These are phyloP conservation scores for Xenops minutus DNA, from an alignment of 2,797 vertebrate species.

Conservation along the genomic window DNA sequence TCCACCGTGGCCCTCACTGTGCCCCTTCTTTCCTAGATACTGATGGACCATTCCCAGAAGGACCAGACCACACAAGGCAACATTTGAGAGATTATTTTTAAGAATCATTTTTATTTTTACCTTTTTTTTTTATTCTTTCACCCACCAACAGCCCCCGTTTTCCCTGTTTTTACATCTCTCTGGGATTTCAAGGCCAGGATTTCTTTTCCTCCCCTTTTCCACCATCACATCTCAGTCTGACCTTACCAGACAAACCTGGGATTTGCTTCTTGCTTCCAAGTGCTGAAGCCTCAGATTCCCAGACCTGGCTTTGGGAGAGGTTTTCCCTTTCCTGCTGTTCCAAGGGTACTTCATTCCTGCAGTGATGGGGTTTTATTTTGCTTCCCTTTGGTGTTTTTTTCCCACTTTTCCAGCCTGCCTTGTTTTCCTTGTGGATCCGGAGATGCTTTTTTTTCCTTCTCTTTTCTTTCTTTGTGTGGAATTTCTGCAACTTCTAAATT, in stretches of 20 bases:
- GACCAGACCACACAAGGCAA: constrained; percentile 76
- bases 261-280: constrained; percentile 62
- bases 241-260: constrained; percentile 59
- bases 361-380: neutral
- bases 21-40: constrained; percentile 72
- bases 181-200: constrained; percentile 64
- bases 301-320: constrained; percentile 45
- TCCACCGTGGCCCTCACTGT: neutral
- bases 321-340: constrained; percentile 17
- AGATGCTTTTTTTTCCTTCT: constrained; percentile 50
- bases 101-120: constrained; percentile 68
- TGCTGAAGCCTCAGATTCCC: constrained; percentile 62
- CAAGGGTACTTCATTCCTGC: constrained; percentile 52
- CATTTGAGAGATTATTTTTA: constrained; percentile 77
- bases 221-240: constrained; percentile 28
- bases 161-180: constrained; percentile 49
- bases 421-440: constrained; percentile 56
- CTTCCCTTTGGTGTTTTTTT: neutral
- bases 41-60: constrained; percentile 72
- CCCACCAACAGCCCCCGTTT: neutral
- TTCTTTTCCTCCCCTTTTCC: neutral
- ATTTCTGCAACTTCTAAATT: constrained; percentile 77
- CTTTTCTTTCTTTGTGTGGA: constrained; percentile 61
- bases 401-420: constrained; percentile 43
- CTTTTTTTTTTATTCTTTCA: constrained; percentile 17